Evolutionary conservation across 2,113 vertebrate genomes (phyloP).

Genomic region (Calyptommatus sinebrachiatus): DNA sequence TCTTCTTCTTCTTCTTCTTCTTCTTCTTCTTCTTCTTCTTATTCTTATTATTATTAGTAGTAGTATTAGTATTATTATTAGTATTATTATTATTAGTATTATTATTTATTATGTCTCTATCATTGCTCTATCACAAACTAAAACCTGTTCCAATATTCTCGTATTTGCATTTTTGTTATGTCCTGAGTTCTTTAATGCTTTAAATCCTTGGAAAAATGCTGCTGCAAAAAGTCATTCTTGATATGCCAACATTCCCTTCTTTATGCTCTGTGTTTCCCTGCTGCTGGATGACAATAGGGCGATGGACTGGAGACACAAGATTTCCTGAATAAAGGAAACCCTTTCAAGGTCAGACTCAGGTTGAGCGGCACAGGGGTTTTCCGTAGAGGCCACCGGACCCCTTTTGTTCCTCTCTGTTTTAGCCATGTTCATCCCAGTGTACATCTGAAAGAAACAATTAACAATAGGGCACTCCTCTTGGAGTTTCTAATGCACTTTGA

Average conservation of each 20-base stretch:
- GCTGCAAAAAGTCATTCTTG: background rate
- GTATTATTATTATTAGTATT: too few species aligned
- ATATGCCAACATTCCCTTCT: fast-evolving
- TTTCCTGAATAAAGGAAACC: slow-evolving; percentile 58
- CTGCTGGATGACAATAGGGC: slow-evolving; percentile 46
- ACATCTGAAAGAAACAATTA: slow-evolving; percentile 85
- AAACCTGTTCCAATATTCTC: background rate
- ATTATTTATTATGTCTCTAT: too few species aligned
- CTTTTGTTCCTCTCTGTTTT: slow-evolving; percentile 80
- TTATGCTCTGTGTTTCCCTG: slow-evolving; percentile 10
- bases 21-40: too few species aligned
- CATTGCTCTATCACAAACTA: background rate
- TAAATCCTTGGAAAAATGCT: background rate
- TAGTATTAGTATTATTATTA: too few species aligned
- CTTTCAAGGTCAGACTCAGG: slow-evolving; percentile 73
- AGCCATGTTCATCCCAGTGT: slow-evolving; percentile 80
- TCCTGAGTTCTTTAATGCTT: background rate
- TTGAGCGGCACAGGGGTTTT: slow-evolving; percentile 66
- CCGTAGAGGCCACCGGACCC: slow-evolving; percentile 70
- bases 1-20: too few species aligned
- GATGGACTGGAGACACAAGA: slow-evolving; percentile 26
- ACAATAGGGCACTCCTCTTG: slow-evolving; percentile 80
- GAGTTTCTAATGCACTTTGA: slow-evolving; percentile 81
- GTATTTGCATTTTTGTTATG: background rate
- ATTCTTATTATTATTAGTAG: too few species aligned